Conservation (phyloP, 2,888 invertebrate species). For the Nephrotoma guestfalica region DNA sequence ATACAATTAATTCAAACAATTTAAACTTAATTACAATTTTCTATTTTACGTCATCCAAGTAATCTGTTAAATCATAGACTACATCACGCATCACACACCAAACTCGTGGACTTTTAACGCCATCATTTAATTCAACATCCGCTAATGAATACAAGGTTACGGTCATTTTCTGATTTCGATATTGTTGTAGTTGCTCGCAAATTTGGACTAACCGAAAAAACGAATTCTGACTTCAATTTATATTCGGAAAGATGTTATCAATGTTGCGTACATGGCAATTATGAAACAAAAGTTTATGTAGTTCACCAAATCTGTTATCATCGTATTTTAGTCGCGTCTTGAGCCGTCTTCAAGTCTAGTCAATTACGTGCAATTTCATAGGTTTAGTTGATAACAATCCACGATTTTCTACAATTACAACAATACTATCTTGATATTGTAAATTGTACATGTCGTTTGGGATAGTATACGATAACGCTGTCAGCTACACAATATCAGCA, state of each 20-base stretch:
- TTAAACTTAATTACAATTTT: neutral
- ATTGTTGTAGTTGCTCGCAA: neutral
- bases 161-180: neutral
- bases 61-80: conserved; percentile 55
- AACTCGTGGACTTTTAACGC: conserved; percentile 35
- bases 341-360: neutral
- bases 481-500: neutral
- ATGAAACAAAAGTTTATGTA: neutral
- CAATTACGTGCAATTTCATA: neutral
- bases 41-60: conserved; percentile 38
- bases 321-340: neutral
- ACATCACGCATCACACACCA: conserved; percentile 51
- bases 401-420: neutral
- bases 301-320: neutral
- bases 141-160: conserved; percentile 28
- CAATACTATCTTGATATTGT: neutral
- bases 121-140: conserved; percentile 44
- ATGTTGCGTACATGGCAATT: neutral
- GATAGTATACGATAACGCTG: neutral
- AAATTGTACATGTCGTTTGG: neutral
- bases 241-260: neutral
- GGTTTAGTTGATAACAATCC: neutral
- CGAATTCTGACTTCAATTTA: neutral
- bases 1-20: neutral
- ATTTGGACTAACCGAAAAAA: neutral